These are phyloP conservation scores for Watsonalla cultraria DNA, from an alignment of 2,888 invertebrate species.

Conservation along the genomic window DNA sequence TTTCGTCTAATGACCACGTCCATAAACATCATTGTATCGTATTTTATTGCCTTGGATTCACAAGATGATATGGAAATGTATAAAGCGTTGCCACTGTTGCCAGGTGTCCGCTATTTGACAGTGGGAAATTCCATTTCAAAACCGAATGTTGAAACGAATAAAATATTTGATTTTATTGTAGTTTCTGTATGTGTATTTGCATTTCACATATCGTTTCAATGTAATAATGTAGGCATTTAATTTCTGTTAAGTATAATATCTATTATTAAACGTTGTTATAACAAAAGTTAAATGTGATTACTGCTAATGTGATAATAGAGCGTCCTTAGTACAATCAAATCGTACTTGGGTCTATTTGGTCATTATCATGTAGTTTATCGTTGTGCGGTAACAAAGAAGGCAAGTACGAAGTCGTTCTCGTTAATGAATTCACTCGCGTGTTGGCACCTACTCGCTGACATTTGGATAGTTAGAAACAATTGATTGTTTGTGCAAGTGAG, in stretches of 20 bases:
- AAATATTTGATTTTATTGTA: background rate
- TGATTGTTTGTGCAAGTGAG: conserved; percentile 44
- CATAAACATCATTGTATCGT: conserved; percentile 28
- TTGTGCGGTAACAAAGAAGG: background rate
- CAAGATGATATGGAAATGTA: conserved; percentile 37
- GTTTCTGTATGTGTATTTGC: background rate
- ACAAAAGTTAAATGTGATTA: too few relatives aligned
- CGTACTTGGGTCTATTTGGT: background rate
- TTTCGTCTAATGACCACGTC: conserved; percentile 24
- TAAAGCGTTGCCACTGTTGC: conserved; percentile 39
- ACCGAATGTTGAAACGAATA: conserved; percentile 16
- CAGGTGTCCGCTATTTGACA: conserved; percentile 39
- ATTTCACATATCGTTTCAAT: background rate
- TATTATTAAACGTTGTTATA: too few relatives aligned
- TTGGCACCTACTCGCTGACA: conserved; percentile 29
- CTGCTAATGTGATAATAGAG: too few relatives aligned
- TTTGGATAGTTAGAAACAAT: conserved; percentile 39
- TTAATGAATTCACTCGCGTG: conserved; percentile 34
- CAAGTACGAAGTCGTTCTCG: background rate
- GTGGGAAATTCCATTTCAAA: conserved; percentile 49
- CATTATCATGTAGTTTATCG: conserved; percentile 1
- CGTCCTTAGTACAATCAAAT: too few relatives aligned
- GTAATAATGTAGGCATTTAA: too few relatives aligned
- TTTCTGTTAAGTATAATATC: too few relatives aligned
- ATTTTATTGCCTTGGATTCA: conserved; percentile 47